Conservation (phyloP, 2,888 invertebrate genomes). For the Hyppa rectilinea region DNA sequence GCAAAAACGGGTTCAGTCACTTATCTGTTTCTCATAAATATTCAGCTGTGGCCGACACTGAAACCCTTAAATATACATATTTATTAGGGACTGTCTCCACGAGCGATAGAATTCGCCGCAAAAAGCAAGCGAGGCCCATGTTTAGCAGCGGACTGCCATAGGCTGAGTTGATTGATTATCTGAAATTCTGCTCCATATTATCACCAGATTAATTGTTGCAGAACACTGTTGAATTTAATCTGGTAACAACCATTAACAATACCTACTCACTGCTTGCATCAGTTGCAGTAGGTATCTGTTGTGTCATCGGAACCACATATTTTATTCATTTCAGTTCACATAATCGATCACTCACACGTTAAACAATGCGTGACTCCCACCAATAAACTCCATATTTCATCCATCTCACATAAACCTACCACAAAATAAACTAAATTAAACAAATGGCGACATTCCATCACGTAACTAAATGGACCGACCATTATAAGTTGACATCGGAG, state of each 20-base stretch:
- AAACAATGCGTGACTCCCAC: constrained; percentile 12
- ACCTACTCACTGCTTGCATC: background rate
- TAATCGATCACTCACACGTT: constrained; percentile 2
- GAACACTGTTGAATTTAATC: too few relatives aligned
- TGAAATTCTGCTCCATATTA: background rate
- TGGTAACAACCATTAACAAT: too few relatives aligned
- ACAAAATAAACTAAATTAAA: constrained; percentile 33
- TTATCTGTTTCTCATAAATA: background rate
- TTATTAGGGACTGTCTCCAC: too few relatives aligned
- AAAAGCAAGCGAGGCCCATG: too few relatives aligned
- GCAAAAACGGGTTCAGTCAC: background rate
- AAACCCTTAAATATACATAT: too few relatives aligned
- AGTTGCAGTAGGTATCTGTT: background rate
- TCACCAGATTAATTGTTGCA: background rate
- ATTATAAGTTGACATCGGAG: background rate
- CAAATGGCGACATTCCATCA: constrained; percentile 51
- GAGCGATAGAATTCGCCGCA: too few relatives aligned
- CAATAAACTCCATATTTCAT: constrained; percentile 36
- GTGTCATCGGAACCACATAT: background rate
- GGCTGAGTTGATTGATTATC: too few relatives aligned
- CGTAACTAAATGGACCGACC: constrained; percentile 16
- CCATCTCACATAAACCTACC: constrained; percentile 16
- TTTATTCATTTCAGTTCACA: background rate
- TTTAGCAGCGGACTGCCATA: too few relatives aligned
- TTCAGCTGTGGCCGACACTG: background rate